phyloP scores from a whole-genome alignment of 2,888 invertebrate species.

The Drosophila fungiperda region DNA sequence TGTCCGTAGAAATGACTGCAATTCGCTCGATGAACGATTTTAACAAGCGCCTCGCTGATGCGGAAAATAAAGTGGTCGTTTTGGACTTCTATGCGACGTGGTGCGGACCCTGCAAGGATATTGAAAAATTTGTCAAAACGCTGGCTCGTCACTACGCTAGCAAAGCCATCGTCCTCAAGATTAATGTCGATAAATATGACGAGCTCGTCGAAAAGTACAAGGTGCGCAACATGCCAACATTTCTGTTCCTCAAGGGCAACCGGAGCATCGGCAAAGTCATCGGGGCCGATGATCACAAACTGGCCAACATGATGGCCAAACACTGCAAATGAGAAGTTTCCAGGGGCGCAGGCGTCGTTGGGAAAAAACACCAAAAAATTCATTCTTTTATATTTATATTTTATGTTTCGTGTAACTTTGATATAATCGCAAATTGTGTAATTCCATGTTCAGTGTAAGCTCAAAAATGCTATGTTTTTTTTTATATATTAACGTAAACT shows the following conservation, averaged over 20 bases:
- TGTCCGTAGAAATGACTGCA: conserved; percentile 28
- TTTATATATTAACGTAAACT: neutral
- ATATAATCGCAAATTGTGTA: neutral
- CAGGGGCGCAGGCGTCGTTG: conserved; percentile 29
- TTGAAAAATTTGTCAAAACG: conserved; percentile 52
- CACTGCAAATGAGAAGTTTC: conserved; percentile 40
- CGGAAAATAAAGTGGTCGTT: conserved; percentile 53
- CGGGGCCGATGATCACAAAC: conserved; percentile 70
- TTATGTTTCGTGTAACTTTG: conserved; percentile 5
- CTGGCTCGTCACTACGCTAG: conserved; percentile 56
- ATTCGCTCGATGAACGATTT: conserved; percentile 61
- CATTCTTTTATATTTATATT: neutral
- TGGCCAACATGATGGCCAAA: conserved; percentile 62
- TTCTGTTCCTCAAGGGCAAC: conserved; percentile 67
- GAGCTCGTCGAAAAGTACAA: conserved; percentile 55
- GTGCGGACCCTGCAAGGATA: conserved; percentile 68
- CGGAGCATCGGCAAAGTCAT: conserved; percentile 55
- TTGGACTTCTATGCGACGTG: conserved; percentile 70
- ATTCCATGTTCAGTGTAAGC: conserved; percentile 1
- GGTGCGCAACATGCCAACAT: conserved; percentile 68
- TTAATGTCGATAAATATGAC: conserved; percentile 62
- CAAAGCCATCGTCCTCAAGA: conserved; percentile 53
- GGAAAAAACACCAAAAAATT: neutral
- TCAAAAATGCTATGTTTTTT: neutral
- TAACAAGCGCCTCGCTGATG: conserved; percentile 59